Conservation (phyloP, 2,888 invertebrate genomes). For the Smittia aterrima region DNA sequence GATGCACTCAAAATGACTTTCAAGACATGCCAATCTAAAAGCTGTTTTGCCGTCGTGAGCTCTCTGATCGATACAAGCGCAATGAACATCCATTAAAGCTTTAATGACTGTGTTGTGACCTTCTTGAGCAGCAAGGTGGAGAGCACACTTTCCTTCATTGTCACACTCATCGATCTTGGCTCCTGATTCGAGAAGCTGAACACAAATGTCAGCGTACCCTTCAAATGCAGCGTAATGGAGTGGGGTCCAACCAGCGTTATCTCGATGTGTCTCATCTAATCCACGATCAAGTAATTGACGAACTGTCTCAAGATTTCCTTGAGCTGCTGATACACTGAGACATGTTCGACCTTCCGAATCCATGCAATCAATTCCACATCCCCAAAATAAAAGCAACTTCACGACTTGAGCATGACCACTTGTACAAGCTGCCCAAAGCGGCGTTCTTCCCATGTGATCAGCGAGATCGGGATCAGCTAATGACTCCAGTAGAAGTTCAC, state of each 20-base stretch:
- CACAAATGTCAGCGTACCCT: constrained; percentile 57
- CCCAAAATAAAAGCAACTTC: constrained; percentile 87
- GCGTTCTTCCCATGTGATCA: constrained; percentile 78
- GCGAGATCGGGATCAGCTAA: constrained; percentile 89
- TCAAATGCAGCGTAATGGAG: constrained; percentile 95
- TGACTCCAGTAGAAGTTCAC: constrained; percentile 84
- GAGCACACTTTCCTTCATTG: constrained; percentile 84
- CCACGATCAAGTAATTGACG: constrained; percentile 84
- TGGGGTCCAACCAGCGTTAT: constrained; percentile 97
- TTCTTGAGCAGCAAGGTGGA: constrained; percentile 87
- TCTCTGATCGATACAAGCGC: constrained; percentile 76
- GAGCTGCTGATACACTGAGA: constrained; percentile 49
- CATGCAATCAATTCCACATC: constrained; percentile 91
- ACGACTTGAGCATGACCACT: constrained; percentile 88
- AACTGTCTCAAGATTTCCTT: constrained; percentile 81
- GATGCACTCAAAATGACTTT: constrained; percentile 68
- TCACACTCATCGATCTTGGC: constrained; percentile 86
- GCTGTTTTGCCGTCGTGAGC: constrained; percentile 91
- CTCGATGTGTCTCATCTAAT: constrained; percentile 80
- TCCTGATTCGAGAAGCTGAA: constrained; percentile 71
- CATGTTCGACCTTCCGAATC: constrained; percentile 92
- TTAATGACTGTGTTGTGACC: constrained; percentile 66
- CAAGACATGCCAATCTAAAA: constrained; percentile 60
- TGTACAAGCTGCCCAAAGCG: constrained; percentile 89
- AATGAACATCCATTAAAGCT: constrained; percentile 68